These are phyloP conservation scores for Busseola fusca DNA, from an alignment of 2,888 invertebrate genomes.

Conservation along the genomic window DNA sequence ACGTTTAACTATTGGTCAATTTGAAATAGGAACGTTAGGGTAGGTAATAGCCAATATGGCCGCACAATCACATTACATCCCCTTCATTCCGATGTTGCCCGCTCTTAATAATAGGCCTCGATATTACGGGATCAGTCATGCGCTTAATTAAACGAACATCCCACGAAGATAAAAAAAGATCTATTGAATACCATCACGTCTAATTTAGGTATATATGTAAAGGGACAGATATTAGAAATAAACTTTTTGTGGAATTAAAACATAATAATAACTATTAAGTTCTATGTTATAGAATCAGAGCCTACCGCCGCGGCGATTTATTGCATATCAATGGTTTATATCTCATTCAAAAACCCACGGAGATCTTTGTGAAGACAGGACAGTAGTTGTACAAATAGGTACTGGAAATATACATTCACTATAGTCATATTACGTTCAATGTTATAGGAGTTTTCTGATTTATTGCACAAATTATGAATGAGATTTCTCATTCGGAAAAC, in stretches of 20 bases:
- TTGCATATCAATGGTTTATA: too few relatives aligned
- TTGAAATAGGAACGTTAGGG: conserved; percentile 5
- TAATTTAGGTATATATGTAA: background rate
- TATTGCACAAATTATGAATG: background rate
- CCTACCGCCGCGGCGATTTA: too few relatives aligned
- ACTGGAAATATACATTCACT: background rate
- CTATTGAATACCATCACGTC: background rate
- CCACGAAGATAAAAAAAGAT: conserved; percentile 2
- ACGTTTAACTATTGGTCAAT: conserved; percentile 6
- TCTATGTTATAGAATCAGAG: too few relatives aligned
- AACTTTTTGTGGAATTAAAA: too few relatives aligned
- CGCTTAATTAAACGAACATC: conserved; percentile 37
- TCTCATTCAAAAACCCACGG: too few relatives aligned
- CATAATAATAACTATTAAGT: too few relatives aligned
- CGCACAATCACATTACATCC: conserved; percentile 36
- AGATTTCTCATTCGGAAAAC: background rate
- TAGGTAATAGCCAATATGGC: conserved; percentile 26
- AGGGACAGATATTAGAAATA: too few relatives aligned
- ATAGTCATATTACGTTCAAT: too few relatives aligned
- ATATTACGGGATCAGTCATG: conserved; percentile 38
- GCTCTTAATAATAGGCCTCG: conserved; percentile 36
- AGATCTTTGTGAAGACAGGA: too few relatives aligned
- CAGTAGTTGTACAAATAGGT: too few relatives aligned
- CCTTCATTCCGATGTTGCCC: conserved; percentile 24
- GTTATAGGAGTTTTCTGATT: background rate